A percentile compares a stretch with the other conserved stretches of the same genome.
Conservation (phyloP, 2,888 invertebrate genomes). For the Neuroscelio doddi region DNA sequence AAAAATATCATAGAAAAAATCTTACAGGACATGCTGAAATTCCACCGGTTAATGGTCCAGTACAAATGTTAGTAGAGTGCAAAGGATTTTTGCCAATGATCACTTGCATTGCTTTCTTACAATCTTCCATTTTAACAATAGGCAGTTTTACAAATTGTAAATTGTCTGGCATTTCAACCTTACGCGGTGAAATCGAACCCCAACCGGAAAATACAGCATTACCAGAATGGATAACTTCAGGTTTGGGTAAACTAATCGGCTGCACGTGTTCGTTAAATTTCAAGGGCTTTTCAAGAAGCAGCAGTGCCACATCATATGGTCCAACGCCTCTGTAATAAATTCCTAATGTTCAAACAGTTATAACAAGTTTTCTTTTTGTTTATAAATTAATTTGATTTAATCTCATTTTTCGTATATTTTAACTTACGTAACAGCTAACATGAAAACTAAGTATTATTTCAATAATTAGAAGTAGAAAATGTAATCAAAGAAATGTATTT, state of each 20-base stretch:
- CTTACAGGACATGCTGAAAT: slow-evolving; percentile 1
- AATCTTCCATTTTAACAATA: slow-evolving; percentile 50
- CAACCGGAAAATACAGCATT: slow-evolving; percentile 71
- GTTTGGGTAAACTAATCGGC: slow-evolving; percentile 65
- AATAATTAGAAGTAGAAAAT: too few species aligned
- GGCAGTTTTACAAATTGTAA: slow-evolving; percentile 59
- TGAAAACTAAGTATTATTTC: too few species aligned
- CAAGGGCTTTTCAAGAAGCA: slow-evolving; percentile 67
- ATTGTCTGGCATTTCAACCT: slow-evolving; percentile 50
- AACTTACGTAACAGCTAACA: too few species aligned
- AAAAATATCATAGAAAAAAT: slow-evolving; percentile 52
- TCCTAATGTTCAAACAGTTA: too few species aligned
- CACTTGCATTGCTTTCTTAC: slow-evolving; percentile 28
- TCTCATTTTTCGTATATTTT: too few species aligned
- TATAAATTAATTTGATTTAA: too few species aligned
- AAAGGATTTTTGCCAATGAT: slow-evolving; percentile 46
- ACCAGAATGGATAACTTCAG: slow-evolving; percentile 57
- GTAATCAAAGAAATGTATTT: too few species aligned
- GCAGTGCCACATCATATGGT: slow-evolving; percentile 74
- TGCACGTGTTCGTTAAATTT: slow-evolving; percentile 61
- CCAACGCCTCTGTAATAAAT: slow-evolving; percentile 59
- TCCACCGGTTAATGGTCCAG: neutral
- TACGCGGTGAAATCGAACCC: slow-evolving; percentile 68
- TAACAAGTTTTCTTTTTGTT: too few species aligned
- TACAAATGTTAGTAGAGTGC: slow-evolving; percentile 13